phyloP scores from a whole-genome alignment of 1,140 invertebrate species.

The Homarus americanus region DNA sequence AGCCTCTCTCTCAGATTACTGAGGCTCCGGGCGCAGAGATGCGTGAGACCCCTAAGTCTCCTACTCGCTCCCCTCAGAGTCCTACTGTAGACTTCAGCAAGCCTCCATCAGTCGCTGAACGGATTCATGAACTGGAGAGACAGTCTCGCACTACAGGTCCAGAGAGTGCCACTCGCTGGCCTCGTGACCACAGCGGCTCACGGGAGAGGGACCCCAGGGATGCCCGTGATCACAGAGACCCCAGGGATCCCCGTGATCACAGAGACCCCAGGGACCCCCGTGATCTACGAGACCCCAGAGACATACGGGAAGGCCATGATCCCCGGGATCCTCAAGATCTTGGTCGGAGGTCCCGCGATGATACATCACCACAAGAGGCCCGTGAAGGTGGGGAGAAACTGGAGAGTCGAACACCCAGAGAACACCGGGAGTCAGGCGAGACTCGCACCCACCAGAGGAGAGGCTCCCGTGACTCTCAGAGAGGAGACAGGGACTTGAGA shows the following conservation, averaged over 20 bases:
- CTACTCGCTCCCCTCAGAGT: constrained; percentile 76
- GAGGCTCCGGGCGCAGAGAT: constrained; percentile 72
- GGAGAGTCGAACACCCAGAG: constrained; percentile 19
- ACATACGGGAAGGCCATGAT: constrained; percentile 5
- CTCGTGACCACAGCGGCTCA: constrained; percentile 51
- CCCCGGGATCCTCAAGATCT: neutral
- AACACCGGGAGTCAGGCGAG: constrained; percentile 53
- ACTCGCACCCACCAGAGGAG: constrained; percentile 54
- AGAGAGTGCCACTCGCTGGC: constrained; percentile 26
- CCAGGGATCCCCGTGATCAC: constrained; percentile 28
- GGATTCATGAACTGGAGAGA: constrained; percentile 86
- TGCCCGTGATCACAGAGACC: constrained; percentile 33
- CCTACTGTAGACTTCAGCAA: constrained; percentile 79
- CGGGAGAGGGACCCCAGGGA: constrained; percentile 64
- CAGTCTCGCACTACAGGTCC: constrained; percentile 78
- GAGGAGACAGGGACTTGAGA: constrained; percentile 62
- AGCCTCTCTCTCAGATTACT: constrained; percentile 74
- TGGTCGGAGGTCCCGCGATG: constrained; percentile 4
- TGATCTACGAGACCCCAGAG: constrained; percentile 19
- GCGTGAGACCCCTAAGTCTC: constrained; percentile 64
- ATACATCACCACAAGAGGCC: neutral
- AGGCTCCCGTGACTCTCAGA: constrained; percentile 52
- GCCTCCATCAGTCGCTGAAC: constrained; percentile 84
- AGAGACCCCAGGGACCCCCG: neutral
- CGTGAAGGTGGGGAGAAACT: constrained; percentile 13